A percentile compares a stretch with the other conserved stretches of the same genome.
These are phyloP conservation scores for Gallinago jamesoni DNA, from an alignment of 2,113 vertebrate genomes.

Conservation along the genomic window DNA sequence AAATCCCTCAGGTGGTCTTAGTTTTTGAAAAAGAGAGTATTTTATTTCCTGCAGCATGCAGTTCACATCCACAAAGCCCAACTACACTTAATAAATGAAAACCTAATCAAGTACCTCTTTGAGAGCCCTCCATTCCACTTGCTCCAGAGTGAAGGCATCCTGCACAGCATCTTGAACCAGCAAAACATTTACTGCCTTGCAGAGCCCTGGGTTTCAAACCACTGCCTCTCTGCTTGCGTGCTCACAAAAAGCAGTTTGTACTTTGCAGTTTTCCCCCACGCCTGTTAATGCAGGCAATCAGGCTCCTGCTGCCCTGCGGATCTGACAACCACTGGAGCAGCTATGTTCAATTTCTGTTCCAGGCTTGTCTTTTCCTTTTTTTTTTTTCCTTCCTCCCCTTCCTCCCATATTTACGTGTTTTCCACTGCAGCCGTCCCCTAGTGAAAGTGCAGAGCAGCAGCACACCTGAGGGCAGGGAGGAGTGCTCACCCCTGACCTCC, in stretches of 20 bases:
- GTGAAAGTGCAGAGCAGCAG: neutral
- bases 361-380: neutral
- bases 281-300: neutral
- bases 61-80: neutral
- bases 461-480: rapidly evolving
- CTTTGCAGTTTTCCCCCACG: neutral
- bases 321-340: neutral
- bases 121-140: neutral
- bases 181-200: neutral
- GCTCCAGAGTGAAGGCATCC: neutral
- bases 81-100: neutral
- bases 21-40: neutral
- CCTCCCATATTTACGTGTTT: neutral
- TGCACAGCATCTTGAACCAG: neutral
- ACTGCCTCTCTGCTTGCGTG: neutral
- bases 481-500: neutral
- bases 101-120: neutral
- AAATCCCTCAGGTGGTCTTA: neutral
- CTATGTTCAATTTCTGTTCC: neutral
- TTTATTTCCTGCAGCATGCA: neutral
- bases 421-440: neutral
- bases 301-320: neutral
- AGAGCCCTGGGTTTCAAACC: neutral
- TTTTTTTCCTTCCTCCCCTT: neutral
- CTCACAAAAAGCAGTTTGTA: neutral